Base-by-base conservation (phyloP, 2,888 invertebrate genomes). In the Protophormia terraenovae region DNA sequence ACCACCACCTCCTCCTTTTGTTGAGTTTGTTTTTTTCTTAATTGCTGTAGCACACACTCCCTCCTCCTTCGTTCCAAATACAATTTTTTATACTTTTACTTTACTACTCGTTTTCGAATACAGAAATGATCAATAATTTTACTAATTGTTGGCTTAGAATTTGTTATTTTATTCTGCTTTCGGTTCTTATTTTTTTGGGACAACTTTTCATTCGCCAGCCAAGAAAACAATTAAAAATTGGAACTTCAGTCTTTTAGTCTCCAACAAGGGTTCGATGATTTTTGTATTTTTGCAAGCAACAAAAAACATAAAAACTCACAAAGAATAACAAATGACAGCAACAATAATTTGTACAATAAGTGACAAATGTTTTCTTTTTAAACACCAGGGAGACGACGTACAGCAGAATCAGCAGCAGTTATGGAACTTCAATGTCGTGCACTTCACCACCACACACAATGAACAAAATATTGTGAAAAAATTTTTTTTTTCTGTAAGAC, bases 391-490 rank as follows among this genome's bases (percentile, higher is more conserved):
- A 71, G 19, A 82, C 82, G 58, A 77, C 67, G 55, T 14, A 62
- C 45, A 82, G 80, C 66, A 75, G 50, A 73, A n/a, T n/a, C 66
- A 71, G 73, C 76, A 77, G 75, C 78, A 89, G 88, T 89, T 89
- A 89, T 89, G 89, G 89, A 88, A 88, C 87, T 86, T 88, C 88
- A 90, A 90, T 90, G 89, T 89, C 88, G 89, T 86, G 88, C 87
- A 87, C 87, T 84, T 78, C 47, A 77, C 81, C 72, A 84, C 72
- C 66, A 72, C 78, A 86, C 72, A 82, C 80, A 84, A 83, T 77
- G 75, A 78, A 75, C 77, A 73, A 84, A 73, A 69, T 79, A 79
- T 80, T 83, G 78, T 77, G 77, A 79, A 84, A 82, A 72, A 79
- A 64, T 53, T n/a, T n/a, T n/a, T n/a, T n/a, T n/a, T n/a, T 64